Base-by-base conservation (phyloP, 2,113 vertebrate species). In the Triplophysa siluroides region DNA sequence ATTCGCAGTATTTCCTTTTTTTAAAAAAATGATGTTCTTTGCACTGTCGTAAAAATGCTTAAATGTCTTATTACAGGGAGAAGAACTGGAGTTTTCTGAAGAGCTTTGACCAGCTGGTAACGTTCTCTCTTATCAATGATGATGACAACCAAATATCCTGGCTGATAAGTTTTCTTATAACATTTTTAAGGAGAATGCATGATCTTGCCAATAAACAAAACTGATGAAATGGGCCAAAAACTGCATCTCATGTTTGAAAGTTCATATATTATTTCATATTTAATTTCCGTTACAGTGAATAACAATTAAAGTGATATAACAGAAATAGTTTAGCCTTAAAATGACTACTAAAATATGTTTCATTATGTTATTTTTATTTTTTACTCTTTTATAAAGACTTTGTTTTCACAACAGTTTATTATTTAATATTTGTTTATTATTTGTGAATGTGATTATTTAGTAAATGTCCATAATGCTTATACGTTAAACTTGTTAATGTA, bases 81-180 rank as follows among this genome's bases (percentile, higher is more conserved):
- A 92, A 93, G 84, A 95, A 94, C 14, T 96, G 95, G 94, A 90
- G 86, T 77, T 96, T 96, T 86, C 91, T 97, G 56, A 94, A 86
- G 75, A 89, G 93, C 75, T 93, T 91, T 45, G 92, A 95, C 83
- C 88, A 92, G 65, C 78, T 88, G 93, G 93, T 96, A 92, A 93
- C 92, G 13, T 61, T 41, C 21, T 29, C 21, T 50, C 29, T 29
- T 81, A 12, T 33, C 43, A 41, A 10, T 7, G 2, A 56, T 41
- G 24, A 72, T 7, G 24, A 72, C 12, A 71, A 65, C 19, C 21
- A 23, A 56, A 29, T 56, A 13, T 10, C 24, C 13, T 21, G 13
- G 1, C 12, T 41, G 4, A 5, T 47, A 60, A 24, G 24, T 83
- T 65, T 79, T 63, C 1, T 78, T 26, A 24, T 5, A 21, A 54